Evolutionary conservation across 2,113 vertebrate species (phyloP).

Genomic region (Trogon surrucura): DNA sequence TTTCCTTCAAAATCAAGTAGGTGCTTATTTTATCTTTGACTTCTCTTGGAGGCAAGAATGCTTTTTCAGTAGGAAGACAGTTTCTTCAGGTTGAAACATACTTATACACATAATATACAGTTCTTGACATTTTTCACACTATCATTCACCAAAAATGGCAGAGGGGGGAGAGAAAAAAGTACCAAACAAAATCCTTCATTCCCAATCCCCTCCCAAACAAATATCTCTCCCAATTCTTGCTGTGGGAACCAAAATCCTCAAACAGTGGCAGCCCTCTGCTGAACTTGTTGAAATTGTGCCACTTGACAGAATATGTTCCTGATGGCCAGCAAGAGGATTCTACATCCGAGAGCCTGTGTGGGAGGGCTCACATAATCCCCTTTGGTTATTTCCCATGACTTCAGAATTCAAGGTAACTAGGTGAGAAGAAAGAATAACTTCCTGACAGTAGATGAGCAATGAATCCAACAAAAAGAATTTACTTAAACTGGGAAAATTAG

Average conservation of each 20-base stretch:
- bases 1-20: not conserved
- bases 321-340: not conserved
- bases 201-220: not conserved
- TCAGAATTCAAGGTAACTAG: not conserved
- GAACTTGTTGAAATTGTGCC: not conserved
- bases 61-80: not conserved
- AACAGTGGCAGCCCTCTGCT: not conserved
- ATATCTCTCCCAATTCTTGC: not conserved
- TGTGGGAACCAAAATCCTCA: not conserved
- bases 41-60: not conserved
- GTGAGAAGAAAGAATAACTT: not conserved
- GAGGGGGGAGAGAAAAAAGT: fast-evolving
- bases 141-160: not conserved
- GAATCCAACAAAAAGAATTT: not conserved
- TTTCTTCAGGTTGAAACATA: not conserved
- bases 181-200: not conserved
- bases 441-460: not conserved
- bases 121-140: not conserved
- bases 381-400: not conserved
- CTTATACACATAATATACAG: not conserved
- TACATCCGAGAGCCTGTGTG: fast-evolving
- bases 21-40: not conserved
- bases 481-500: not conserved
- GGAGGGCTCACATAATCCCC: not conserved
- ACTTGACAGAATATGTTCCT: not conserved